Evolutionary conservation across 2,113 vertebrate species (phyloP).

Genomic region (Plecturocebus donacophilus): DNA sequence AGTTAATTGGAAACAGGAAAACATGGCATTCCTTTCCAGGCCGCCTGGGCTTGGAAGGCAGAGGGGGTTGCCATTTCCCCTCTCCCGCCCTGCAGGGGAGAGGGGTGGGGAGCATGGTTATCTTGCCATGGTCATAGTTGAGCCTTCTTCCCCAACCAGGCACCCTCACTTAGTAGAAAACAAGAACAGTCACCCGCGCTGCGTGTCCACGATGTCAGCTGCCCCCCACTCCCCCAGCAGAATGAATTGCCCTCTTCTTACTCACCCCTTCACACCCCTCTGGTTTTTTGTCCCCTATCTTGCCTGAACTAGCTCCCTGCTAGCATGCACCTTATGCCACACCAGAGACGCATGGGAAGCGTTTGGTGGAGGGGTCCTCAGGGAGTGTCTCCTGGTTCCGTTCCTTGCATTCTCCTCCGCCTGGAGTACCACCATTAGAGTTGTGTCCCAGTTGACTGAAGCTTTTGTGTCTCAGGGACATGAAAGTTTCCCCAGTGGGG

Average conservation of each 20-base stretch:
- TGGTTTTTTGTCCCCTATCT: background rate
- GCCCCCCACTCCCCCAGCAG: background rate
- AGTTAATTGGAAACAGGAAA: constrained; percentile 81
- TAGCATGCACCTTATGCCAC: background rate
- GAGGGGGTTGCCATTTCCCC: background rate
- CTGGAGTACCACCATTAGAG: background rate
- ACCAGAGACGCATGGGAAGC: background rate
- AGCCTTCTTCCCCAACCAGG: background rate
- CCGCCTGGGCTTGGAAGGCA: constrained; percentile 29
- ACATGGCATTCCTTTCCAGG: constrained; percentile 71
- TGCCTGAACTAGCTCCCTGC: background rate
- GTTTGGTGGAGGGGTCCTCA: background rate
- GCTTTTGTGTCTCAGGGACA: constrained; percentile 57
- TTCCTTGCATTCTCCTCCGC: background rate
- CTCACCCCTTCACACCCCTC: background rate
- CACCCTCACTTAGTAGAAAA: background rate
- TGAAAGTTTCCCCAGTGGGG: background rate
- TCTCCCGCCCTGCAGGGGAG: background rate
- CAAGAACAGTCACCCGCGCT: background rate
- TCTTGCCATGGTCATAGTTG: background rate
- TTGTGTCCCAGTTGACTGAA: background rate
- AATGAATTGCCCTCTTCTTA: background rate
- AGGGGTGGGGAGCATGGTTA: background rate
- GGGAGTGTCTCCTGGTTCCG: background rate
- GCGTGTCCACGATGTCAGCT: background rate